Base-by-base conservation (phyloP, 2,113 vertebrate genomes). In the Carassius carassius region DNA sequence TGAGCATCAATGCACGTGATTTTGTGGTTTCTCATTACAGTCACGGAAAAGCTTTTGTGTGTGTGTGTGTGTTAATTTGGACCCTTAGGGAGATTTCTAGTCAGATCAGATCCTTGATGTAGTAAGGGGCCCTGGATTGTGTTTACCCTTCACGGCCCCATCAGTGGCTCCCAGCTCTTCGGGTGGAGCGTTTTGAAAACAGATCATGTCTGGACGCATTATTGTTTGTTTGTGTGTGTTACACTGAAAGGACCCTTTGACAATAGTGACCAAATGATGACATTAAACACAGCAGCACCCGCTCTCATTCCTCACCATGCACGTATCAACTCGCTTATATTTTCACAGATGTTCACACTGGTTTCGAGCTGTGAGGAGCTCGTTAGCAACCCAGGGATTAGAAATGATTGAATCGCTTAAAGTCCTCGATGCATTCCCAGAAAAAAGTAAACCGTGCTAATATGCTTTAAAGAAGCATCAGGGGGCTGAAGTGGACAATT, bases 231-330 rank as follows among this genome's bases (percentile, higher is more conserved):
- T 65, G 41, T 58, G 32, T n/a, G 32, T 17, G 23, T 14, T 78
- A 60, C n/a, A 60, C n/a, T 21, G 51, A 85, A 65, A 81, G 78
- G 56, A 58, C 41, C 41, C 12, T 82, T 72, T 56, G 37, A 73
- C 63, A 73, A 32, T 78, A 72, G 76, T 83, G 83, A 87, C 85
- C 85, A 87, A 87, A 89, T 54, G 10, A 67, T 56, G n/a, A 44
- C 63, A 56, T 51, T 51, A 51, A 54, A 44, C 17, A 56, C 47
- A 37, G 44, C 67, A 74, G 23, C 58, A 23, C 79, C 35, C 58
- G 41, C 51, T 25, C 56, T 58, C 56, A 56, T 76, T 81, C 82
- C 60, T 32, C 35, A 29, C 62, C 60, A n/a, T 82, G 49, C 81
- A 82, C 23, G 77, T 32, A 32, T 80, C 73, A 19, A 29, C 41